A percentile compares a stretch with the other conserved stretches of the same genome.
phyloP scores from a whole-genome alignment of 1,140 invertebrate species.

The Drosophila ironensis region DNA sequence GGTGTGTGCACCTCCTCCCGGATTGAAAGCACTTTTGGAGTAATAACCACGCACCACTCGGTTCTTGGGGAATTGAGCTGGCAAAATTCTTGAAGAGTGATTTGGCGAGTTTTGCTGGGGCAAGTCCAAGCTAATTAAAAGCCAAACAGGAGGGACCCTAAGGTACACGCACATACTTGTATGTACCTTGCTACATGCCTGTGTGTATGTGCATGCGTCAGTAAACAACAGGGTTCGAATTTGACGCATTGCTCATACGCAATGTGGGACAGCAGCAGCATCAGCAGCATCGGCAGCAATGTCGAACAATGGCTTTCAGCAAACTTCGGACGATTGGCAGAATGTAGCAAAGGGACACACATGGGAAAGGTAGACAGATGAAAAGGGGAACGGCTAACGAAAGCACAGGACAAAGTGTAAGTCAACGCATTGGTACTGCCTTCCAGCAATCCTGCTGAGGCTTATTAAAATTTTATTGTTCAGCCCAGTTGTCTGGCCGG shows the following conservation, averaged over 20 bases:
- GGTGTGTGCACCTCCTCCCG: not conserved
- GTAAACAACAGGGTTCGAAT: constrained; percentile 16
- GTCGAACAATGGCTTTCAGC: constrained; percentile 21
- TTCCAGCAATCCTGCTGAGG: constrained; percentile 28
- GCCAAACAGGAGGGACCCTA: constrained; percentile 16
- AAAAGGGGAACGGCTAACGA: not conserved
- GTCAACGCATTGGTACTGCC: constrained; percentile 21
- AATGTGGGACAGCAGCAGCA: constrained; percentile 32
- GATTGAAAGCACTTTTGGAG: constrained; percentile 27
- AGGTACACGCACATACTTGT: too few relatives aligned
- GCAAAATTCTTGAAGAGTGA: not conserved
- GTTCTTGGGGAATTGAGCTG: not conserved
- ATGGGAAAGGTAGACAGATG: not conserved
- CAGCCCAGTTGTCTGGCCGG: constrained; percentile 30
- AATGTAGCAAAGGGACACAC: not conserved
- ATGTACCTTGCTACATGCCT: not conserved
- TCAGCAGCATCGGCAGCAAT: constrained; percentile 21
- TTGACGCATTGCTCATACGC: constrained; percentile 43
- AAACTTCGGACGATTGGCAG: constrained; percentile 17
- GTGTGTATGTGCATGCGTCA: constrained; percentile 1
- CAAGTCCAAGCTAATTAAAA: constrained; percentile 35
- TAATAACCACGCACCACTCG: not conserved
- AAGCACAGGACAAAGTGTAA: constrained; percentile 12
- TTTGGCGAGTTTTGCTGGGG: not conserved
- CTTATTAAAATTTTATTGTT: constrained; percentile 64